Conservation (phyloP, 2,113 vertebrate species). For the Pseudorasbora parva region DNA sequence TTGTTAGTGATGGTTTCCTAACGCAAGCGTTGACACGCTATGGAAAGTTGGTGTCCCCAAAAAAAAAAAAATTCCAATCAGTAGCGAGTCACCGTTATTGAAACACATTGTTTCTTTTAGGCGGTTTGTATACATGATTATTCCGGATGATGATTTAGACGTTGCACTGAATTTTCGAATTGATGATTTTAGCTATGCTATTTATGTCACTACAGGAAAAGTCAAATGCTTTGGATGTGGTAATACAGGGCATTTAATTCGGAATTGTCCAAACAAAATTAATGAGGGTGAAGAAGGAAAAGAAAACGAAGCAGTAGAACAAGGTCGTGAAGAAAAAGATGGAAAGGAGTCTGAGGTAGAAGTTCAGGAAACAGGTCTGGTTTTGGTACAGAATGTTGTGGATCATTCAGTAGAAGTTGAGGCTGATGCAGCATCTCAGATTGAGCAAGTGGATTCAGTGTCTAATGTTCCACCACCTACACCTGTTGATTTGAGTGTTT, state of each 20-base stretch:
- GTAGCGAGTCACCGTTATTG: not conserved
- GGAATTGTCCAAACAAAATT: no score
- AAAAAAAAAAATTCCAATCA: not conserved
- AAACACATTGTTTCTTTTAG: constrained; percentile 47
- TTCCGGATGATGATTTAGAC: not conserved
- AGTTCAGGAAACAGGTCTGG: no score
- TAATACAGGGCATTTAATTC: not conserved
- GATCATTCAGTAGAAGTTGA: no score
- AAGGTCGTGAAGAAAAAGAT: no score
- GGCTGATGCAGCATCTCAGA: no score
- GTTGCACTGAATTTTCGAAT: not conserved
- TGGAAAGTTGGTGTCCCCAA: not conserved
- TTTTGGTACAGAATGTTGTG: no score
- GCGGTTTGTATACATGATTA: constrained; percentile 39
- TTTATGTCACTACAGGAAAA: not conserved
- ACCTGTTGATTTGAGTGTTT: not conserved
- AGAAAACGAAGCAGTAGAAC: no score
- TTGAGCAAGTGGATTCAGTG: no score
- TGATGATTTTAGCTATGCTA: not conserved
- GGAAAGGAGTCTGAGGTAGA: no score
- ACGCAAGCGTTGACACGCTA: not conserved
- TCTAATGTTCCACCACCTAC: not conserved
- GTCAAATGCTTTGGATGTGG: constrained; percentile 20
- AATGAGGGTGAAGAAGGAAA: no score
- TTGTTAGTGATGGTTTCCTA: no score